Evolutionary conservation across 2,113 vertebrate species (phyloP), one percentile per base, ranked within the genome.

Genomic region (Anarhynchus alexandrinus): DNA sequence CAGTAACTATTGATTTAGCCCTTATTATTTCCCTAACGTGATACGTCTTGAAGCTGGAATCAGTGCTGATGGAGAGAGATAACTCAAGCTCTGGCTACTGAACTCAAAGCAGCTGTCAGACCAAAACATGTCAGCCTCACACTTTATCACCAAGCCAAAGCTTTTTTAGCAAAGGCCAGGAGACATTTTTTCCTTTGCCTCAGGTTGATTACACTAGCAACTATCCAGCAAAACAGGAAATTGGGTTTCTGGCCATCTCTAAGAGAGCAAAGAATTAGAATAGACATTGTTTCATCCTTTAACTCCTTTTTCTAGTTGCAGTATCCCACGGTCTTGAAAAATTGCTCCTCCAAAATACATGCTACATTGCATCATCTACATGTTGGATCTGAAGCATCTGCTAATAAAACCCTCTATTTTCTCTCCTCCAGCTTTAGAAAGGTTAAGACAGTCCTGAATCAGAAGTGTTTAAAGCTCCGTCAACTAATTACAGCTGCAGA

Each of bases 201-300:
- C 40, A 72, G 57, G 61, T 61, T 89, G 77, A 77, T 81, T 93
- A 76, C 40, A 82, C 26, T 76, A 93, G 61, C 65, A 91, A 79
- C 77, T 87, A 19, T 40, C 34, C 69, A 91, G 71, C 52, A 90
- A 64, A 94, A 93, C 47, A 89, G 52, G 47, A 94, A 94, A 94
- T 1, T 29, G 1, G 9, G 23, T 59, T 87, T 94, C 84, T 94
- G 57, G 38, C 52, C 73, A 79, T 34, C 14, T 45, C 89, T 84
- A 61, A 55, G 51, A 42, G 30, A 49, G 12, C 12, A 45, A 81
- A 52, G 51, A 58, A 92, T 84, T 86, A 40, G 67, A 91, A 17
- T 0, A 86, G 34, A 72, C 26, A 1, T 17, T n/a, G 52, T 45
- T 80, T 77, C 77, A 84, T 73, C 34, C 25, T 86, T 78, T 34